phyloP scores from a whole-genome alignment of 2,888 invertebrate species.

The Brachyptera risi region DNA sequence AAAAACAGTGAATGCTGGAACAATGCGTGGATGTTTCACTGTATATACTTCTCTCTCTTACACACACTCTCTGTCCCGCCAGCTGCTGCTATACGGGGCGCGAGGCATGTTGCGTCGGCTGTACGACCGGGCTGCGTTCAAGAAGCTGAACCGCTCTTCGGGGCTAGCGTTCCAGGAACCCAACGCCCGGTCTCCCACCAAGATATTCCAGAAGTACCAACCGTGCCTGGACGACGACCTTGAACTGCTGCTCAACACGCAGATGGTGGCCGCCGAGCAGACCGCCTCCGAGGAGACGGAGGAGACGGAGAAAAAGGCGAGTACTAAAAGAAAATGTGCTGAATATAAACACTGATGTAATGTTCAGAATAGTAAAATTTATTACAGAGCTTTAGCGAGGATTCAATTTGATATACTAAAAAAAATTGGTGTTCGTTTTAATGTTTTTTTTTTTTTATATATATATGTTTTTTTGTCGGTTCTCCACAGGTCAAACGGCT shows the following conservation, averaged over 20 bases:
- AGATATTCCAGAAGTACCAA: neutral
- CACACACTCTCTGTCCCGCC: neutral
- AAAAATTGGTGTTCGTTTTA: neutral
- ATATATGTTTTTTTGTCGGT: no score
- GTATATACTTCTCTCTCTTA: neutral
- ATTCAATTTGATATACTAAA: neutral
- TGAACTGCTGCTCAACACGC: constrained; percentile 4
- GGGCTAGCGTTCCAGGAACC: neutral
- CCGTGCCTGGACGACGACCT: neutral
- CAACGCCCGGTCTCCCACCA: constrained; percentile 9
- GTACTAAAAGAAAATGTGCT: neutral
- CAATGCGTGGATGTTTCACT: no score
- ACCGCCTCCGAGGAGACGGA: neutral
- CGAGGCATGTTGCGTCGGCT: constrained; percentile 57
- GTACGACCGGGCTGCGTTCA: constrained; percentile 40
- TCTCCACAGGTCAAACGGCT: no score
- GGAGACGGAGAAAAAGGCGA: neutral
- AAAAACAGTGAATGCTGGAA: neutral
- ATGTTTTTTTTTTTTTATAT: no score
- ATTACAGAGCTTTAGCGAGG: neutral
- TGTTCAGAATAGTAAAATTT: neutral
- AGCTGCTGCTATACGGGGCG: constrained; percentile 60
- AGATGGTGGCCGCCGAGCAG: neutral
- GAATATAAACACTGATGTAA: constrained; percentile 2
- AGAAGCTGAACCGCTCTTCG: constrained; percentile 4